A percentile compares a stretch with the other conserved stretches of the same genome.
These are phyloP conservation scores for Spinus pinus DNA, from an alignment of 2,797 vertebrate genomes.

Conservation along the genomic window DNA sequence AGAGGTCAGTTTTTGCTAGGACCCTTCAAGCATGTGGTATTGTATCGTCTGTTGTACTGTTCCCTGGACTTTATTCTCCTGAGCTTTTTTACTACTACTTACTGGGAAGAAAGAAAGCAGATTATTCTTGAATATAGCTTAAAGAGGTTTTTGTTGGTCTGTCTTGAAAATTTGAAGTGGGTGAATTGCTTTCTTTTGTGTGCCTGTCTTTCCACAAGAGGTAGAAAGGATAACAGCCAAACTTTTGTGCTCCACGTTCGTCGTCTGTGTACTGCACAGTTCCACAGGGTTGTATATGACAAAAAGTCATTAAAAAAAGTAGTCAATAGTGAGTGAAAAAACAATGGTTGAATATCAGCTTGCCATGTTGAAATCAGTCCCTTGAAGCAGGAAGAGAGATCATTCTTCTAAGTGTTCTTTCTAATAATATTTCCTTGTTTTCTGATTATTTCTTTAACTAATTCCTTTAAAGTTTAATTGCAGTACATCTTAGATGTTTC, in stretches of 20 bases:
- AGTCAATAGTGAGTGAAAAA: background rate
- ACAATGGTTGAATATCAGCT: background rate
- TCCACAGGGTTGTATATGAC: background rate
- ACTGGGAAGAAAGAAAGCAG: background rate
- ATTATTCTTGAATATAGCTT: background rate
- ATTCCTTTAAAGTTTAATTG: background rate
- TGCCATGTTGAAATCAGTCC: background rate
- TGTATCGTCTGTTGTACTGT: background rate
- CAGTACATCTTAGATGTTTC: background rate
- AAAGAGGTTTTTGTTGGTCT: background rate
- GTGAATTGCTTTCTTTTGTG: background rate
- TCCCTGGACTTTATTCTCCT: background rate
- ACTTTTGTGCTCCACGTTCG: background rate
- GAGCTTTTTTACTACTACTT: background rate
- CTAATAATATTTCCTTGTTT: background rate
- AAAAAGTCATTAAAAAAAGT: background rate
- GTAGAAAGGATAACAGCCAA: background rate
- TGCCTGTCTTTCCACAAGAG: background rate
- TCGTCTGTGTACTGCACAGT: background rate
- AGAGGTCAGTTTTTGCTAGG: conserved; percentile 17
- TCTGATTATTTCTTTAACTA: background rate
- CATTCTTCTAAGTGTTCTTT: background rate
- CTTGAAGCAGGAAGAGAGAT: background rate
- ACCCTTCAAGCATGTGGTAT: background rate
- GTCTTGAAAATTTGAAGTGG: background rate